Evolutionary conservation across 37 sponge, comb jelly and placozoan genomes (phyloP).

Genomic region (Agelas oroides): DNA sequence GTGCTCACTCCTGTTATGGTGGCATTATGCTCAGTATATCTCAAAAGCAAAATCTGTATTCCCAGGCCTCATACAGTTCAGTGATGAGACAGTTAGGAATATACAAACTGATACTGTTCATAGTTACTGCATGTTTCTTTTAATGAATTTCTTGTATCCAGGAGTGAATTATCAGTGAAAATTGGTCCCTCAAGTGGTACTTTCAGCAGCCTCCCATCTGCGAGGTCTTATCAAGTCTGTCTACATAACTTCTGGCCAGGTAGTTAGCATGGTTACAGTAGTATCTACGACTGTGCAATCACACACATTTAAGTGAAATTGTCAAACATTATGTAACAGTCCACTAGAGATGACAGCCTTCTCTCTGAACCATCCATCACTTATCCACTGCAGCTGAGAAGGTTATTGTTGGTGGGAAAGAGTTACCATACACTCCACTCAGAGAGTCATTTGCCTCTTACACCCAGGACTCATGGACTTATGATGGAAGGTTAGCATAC

Average conservation of each 20-base stretch:
- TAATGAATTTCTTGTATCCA: too few species aligned
- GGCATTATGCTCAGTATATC: too few species aligned
- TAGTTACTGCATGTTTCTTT: too few species aligned
- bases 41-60: too few species aligned
- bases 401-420: slow-evolving; percentile 20
- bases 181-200: slow-evolving; percentile 11
- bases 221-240: slow-evolving; percentile 52
- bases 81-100: too few species aligned
- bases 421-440: slow-evolving; percentile 26
- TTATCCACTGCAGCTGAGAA: slow-evolving; percentile 7
- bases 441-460: slow-evolving; percentile 17
- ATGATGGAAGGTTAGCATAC: slow-evolving; percentile 60
- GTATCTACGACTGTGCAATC: not conserved
- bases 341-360: too few species aligned
- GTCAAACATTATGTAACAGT: too few species aligned
- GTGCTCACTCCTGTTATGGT: too few species aligned
- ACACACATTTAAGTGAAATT: too few species aligned
- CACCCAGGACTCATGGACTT: slow-evolving; percentile 55
- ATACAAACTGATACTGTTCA: too few species aligned
- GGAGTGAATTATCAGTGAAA: not conserved
- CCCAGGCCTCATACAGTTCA: too few species aligned
- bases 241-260: slow-evolving; percentile 60
- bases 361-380: too few species aligned
- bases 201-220: slow-evolving; percentile 6
- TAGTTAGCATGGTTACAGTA: not conserved